Conservation (phyloP, 2,113 vertebrate species). For the Rhynchomys soricoides region DNA sequence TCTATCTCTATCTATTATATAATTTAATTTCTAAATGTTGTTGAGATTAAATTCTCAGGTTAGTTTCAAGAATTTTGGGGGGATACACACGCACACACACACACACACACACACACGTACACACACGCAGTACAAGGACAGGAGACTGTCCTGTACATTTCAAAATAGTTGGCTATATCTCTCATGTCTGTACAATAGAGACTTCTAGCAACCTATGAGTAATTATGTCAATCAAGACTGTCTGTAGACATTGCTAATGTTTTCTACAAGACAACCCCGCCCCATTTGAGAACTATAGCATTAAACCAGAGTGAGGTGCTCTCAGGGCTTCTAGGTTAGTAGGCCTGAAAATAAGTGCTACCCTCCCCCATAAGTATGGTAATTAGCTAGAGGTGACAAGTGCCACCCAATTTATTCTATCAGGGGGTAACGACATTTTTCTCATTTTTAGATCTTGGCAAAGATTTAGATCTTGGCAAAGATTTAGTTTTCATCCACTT, state of each 20-base stretch:
- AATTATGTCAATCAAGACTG: background rate
- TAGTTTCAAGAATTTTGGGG: background rate
- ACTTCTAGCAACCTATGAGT: background rate
- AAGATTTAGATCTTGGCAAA: constrained; percentile 19
- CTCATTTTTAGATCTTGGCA: constrained; percentile 31
- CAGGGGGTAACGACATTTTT: background rate
- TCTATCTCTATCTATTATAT: too few relatives aligned
- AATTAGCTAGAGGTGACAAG: constrained; percentile 6
- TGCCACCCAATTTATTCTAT: constrained; percentile 1
- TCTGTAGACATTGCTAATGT: background rate
- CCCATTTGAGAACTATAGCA: background rate
- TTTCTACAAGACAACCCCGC: background rate
- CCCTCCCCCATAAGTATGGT: background rate
- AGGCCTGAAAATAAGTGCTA: background rate
- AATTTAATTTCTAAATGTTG: background rate
- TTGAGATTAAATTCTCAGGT: background rate
- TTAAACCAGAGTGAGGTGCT: background rate
- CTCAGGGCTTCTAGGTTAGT: background rate
- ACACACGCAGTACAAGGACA: background rate
- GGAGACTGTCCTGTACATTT: background rate
- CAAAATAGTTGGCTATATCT: background rate
- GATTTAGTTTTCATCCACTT: constrained; percentile 52
- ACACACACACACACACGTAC: background rate
- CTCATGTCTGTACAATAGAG: background rate
- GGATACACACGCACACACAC: background rate